Evolutionary conservation across 2,888 invertebrate species (phyloP), one percentile per base, ranked within the genome.

Genomic region (Uropetala carovei): DNA sequence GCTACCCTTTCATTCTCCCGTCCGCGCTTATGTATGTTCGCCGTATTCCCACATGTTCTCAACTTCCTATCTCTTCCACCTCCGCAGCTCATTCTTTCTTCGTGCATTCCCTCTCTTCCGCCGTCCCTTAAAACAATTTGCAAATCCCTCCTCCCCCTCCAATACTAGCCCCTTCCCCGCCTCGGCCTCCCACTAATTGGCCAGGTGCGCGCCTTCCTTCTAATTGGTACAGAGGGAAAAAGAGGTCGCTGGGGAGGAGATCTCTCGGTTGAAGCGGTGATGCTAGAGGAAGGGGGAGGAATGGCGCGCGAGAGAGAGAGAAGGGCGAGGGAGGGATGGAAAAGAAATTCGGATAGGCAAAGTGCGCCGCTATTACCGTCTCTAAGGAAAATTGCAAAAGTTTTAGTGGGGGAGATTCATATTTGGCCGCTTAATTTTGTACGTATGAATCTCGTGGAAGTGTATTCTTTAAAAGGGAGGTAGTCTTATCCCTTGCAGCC

Each of bases 181-280:
- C 43, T 3, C 43, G 43, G 43, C 43, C 5, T 43, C n/a, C 9
- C 16, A 9, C 56, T 43, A 56, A 43, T 56, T 56, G 83, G 83
- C 82, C 82, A 82, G 56, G 83, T 83, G 83, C n/a, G 43, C 43
- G 57, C 83, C 83, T 57, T 57, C 56, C 18, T 57, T 83, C 83
- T 83, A 83, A 83, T 83, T 83, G 83, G 83, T 83, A 83, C 83
- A 57, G 83, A 83, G 83, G 57, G 83, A n/a, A 57, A 57, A 83
- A 57, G 83, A 83, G 56, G 43, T 8, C 11, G 22, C 60, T 0
- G 27, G 18, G 14, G 4, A 16, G 10, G 16, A 57, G n/a, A 57
- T 13, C 56, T n/a, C n/a, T 14, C n/a, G 56, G 57, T n/a, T 5
- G 56, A 58, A 5, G 18, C 57, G 58, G 16, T 16, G 56, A n/a